Percentiles rank a stretch among this genome's conserved stretches.
Evolutionary conservation across 1,140 invertebrate genomes (phyloP).

Genomic region (Elysia chlorotica): DNA sequence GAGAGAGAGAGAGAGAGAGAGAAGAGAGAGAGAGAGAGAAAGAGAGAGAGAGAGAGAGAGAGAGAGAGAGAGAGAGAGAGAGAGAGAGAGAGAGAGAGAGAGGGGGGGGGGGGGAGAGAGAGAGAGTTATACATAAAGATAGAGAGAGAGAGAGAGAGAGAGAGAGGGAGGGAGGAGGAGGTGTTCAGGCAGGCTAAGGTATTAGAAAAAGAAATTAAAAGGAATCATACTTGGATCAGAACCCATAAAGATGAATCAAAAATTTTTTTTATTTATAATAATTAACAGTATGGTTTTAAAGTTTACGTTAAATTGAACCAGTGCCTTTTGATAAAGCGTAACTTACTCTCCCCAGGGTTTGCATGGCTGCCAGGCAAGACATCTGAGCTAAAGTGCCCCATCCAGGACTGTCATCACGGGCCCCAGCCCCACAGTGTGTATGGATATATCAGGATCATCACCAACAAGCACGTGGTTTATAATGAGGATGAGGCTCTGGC

Average conservation of each 20-base stretch:
- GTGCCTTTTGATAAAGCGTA: background rate
- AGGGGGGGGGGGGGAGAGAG: background rate
- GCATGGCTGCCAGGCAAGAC: no score
- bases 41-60: background rate
- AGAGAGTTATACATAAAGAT: background rate
- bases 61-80: background rate
- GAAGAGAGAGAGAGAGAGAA: background rate
- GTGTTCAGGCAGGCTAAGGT: background rate
- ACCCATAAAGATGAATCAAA: background rate
- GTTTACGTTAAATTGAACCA: no score
- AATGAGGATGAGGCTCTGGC: no score
- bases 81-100: background rate
- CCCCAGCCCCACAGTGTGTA: no score
- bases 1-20: background rate
- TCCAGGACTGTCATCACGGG: no score
- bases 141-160: background rate
- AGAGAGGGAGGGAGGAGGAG: conserved; percentile 1
- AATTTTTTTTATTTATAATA: no score
- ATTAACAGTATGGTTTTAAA: no score
- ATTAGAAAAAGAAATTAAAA: background rate
- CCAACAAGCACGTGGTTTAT: no score
- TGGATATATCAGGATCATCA: no score
- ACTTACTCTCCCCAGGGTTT: background rate
- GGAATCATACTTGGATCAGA: background rate
- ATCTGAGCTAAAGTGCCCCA: no score